These are phyloP conservation scores for Grus americana DNA, from an alignment of 2,113 vertebrate genomes.

Conservation along the genomic window DNA sequence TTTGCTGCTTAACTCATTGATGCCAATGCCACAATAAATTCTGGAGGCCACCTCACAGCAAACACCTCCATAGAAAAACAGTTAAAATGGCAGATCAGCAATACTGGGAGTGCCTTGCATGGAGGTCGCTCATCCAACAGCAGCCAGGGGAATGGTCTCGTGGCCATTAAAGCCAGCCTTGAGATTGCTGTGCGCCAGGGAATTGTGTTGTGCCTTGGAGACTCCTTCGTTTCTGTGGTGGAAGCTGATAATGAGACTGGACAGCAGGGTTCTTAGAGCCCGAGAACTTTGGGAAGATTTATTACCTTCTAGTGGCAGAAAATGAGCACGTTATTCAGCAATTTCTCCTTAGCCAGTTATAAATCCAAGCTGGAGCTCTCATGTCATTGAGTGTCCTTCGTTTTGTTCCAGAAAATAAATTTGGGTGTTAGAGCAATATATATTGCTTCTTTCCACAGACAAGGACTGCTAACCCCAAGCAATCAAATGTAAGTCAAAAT, in stretches of 20 bases:
- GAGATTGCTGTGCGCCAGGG: neutral
- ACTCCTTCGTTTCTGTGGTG: neutral
- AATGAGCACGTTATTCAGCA: neutral
- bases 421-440: neutral
- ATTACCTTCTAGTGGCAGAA: neutral
- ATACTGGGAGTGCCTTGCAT: rapidly evolving
- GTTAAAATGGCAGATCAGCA: neutral
- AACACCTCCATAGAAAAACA: rapidly evolving
- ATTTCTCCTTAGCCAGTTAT: neutral
- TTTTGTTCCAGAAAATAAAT: neutral
- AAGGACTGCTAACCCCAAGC: neutral
- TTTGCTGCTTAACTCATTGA: neutral
- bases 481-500: neutral
- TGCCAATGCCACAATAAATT: neutral
- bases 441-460: neutral
- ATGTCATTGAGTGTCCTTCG: neutral
- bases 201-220: neutral
- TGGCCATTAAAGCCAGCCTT: neutral
- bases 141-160: neutral
- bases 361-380: neutral
- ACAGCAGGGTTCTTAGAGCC: rapidly evolving
- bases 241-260: neutral
- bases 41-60: neutral
- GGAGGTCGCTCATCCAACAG: neutral
- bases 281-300: neutral